Conservation (phyloP, 1,140 invertebrate species). For the Stegodyphus dumicola region DNA sequence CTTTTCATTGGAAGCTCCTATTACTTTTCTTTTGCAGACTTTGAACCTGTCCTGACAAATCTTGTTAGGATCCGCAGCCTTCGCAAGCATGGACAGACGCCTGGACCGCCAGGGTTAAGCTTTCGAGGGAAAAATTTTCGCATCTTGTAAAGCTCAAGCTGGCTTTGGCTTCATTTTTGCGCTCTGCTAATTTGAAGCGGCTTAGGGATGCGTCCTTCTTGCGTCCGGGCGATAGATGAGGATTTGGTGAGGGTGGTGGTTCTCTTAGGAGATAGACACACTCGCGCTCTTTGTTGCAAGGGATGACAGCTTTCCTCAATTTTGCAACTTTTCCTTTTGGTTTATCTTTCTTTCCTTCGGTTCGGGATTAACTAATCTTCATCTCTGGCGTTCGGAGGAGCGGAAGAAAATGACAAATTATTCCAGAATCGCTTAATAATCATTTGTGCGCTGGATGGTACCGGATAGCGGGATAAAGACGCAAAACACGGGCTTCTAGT, state of each 20-base stretch:
- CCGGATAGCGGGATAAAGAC: conserved; percentile 1
- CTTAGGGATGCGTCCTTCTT: conserved; percentile 52
- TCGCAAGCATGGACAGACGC: neutral
- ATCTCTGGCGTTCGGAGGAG: conserved; percentile 24
- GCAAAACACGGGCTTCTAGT: conserved; percentile 31
- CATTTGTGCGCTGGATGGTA: conserved; percentile 51
- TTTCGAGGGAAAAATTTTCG: conserved; percentile 43
- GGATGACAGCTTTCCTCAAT: conserved; percentile 53
- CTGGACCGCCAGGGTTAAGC: conserved; percentile 34
- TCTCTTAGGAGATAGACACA: conserved; percentile 46
- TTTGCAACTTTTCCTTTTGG: conserved; percentile 41
- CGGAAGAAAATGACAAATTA: conserved; percentile 60
- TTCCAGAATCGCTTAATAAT: conserved; percentile 58
- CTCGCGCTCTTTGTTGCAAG: neutral
- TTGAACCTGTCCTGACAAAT: conserved; percentile 55
- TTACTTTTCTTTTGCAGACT: conserved; percentile 45
- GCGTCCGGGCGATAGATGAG: conserved; percentile 42
- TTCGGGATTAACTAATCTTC: conserved; percentile 54
- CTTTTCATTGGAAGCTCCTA: conserved; percentile 57
- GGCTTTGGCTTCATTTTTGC: conserved; percentile 58
- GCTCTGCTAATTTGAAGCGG: conserved; percentile 61
- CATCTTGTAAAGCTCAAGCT: conserved; percentile 41
- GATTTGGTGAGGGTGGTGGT: conserved; percentile 36
- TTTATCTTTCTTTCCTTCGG: conserved; percentile 28
- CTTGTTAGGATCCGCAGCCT: conserved; percentile 41